Base-by-base conservation (phyloP, 2,797 vertebrate genomes). In the Parauchenoglanis ngamensis region DNA sequence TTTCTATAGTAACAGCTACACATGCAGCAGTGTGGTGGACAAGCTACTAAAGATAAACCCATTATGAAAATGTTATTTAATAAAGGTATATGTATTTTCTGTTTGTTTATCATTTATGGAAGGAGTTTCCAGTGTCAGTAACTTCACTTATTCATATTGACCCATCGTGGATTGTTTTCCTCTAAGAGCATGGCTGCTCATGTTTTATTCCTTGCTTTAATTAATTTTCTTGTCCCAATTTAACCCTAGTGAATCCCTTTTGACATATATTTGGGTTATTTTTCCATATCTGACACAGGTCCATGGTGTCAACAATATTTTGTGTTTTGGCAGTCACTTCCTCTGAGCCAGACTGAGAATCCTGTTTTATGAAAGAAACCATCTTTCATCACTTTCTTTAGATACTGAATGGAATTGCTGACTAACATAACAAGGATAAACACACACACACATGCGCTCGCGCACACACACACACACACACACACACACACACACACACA, bases 311-410 rank as follows among this genome's bases (percentile, higher is more conserved):
- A 76, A 75, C 54, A 73, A 25, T 56, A 72, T 59, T 61, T 76
- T 61, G 54, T 46, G 57, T 46, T 76, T 75, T 46, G 72, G 72
- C 56, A 76, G 84, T 76, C 31, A 17, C 35, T 67, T 77, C 84
- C 21, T 85, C 46, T 77, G 84, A 85, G 78, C 59, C 59, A 77
- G 85, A 79, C 49, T 61, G 17, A 59, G 65, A 82, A 61, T 86
- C 85, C 78, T 82, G 85, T 65, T 82, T 52, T 49, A 65, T 82
- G 80, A 82, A 82, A 82, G 80, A 67, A 82, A n/a, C 7, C 40
- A 73, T 73, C 77, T 52, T 72, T 86, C 65, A 81, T 72, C 78
- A 72, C 85, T 59, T 59, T 86, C 78, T 73, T 86, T 63, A 63
- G 56, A 73, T 73, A 61, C n/a, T 82, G 68, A 82, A 82, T 73